Base-by-base conservation (phyloP, 1,140 invertebrate species). In the Solen grandis region DNA sequence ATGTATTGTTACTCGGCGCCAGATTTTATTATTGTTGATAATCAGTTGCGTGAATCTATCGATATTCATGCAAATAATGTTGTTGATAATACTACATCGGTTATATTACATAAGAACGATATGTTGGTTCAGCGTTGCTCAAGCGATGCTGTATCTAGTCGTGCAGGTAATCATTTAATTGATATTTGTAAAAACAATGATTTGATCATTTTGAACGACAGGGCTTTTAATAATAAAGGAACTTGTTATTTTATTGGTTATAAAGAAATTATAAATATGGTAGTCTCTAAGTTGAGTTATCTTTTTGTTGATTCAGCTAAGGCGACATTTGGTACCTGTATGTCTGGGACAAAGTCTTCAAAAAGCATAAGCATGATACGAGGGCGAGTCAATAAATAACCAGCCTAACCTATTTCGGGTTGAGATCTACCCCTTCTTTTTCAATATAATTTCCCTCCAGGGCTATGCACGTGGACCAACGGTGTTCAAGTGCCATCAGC, bases 111-210 rank as follows among this genome's bases (percentile, higher is more conserved):
- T 13, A 8, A 8, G 10, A 22, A 13, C 8, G 8, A 25, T 22
- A 22, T 59, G 10, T 59, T 27, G 29, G 8, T 59, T 13, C n/a
- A 59, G 57, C 57, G 57, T 13, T 14, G 8, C 8, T 59, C 57
- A 27, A 59, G 10, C 10, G 57, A 59, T 59, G 29, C n/a, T 22
- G 10, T 22, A 14, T 13, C 29, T 22, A 59, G 29, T 59, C n/a
- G 29, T 13, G 57, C 22, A 13, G 57, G 57, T 27, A 59, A 25
- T 22, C 19, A 59, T 59, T 22, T 59, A 14, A 27, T 59, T 25
- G 25, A 59, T 59, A 22, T 59, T 59, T 59, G 57, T 22, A 59
- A 59, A 59, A 22, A 27, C 25, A 59, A 59, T 22, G 57, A 59
- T 25, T 59, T 8, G 19, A 27, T 59, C 10, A 59, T 59, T 13